phyloP scores from a whole-genome alignment of 2,888 invertebrate species.

The Pomacea canaliculata region DNA sequence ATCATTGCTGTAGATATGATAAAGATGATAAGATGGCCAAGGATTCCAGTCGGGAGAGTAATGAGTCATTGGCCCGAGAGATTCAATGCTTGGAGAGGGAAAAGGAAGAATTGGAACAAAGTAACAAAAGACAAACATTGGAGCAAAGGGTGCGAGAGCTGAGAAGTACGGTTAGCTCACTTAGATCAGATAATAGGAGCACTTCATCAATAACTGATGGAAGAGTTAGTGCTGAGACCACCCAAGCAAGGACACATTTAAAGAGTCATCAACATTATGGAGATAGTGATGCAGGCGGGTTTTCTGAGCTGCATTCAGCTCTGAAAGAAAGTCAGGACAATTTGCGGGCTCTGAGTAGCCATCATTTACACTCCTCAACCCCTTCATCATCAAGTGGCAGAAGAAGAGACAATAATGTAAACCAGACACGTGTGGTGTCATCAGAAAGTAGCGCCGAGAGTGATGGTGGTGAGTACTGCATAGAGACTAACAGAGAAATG shows the following conservation, averaged over 20 bases:
- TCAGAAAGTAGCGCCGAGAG: background rate
- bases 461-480: conserved; percentile 9
- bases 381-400: conserved; percentile 8
- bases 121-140: conserved; percentile 32
- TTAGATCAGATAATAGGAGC: conserved; percentile 21
- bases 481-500: background rate
- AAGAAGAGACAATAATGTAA: conserved; percentile 14
- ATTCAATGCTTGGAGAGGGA: conserved; percentile 32
- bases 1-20: no score
- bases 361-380: background rate
- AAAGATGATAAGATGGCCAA: background rate
- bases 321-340: conserved; percentile 32
- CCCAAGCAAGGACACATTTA: no score
- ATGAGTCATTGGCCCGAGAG: background rate
- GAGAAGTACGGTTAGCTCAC: conserved; percentile 33
- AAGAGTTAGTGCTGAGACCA: no score
- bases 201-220: background rate
- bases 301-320: conserved; percentile 21
- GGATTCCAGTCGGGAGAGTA: background rate
- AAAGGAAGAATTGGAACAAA: conserved; percentile 37
- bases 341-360: conserved; percentile 28
- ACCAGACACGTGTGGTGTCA: background rate
- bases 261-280: background rate
- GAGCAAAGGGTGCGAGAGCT: conserved; percentile 37
- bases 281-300: background rate